These are phyloP conservation scores for Myiozetetes cayanensis DNA, from an alignment of 2,113 vertebrate genomes.

Conservation along the genomic window DNA sequence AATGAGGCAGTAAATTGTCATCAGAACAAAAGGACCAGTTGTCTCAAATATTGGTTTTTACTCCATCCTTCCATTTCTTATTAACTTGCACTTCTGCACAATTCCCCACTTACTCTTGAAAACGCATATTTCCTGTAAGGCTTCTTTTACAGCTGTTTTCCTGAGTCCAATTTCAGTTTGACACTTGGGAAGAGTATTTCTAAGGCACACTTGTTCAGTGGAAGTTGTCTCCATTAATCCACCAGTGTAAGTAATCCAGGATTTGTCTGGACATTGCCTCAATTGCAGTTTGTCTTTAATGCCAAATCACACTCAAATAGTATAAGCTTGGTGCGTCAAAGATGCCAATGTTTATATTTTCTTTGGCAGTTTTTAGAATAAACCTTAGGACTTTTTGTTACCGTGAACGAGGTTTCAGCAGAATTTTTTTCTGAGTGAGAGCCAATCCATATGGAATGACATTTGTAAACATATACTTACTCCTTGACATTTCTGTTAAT, in stretches of 20 bases:
- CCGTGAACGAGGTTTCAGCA: neutral
- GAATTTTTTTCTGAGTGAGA: neutral
- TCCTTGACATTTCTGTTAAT: neutral
- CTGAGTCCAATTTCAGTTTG: neutral
- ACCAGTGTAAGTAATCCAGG: neutral
- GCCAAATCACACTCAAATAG: neutral
- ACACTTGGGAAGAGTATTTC: neutral
- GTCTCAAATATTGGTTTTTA: neutral
- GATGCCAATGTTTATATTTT: neutral
- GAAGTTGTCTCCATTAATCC: neutral
- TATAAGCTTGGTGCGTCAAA: neutral
- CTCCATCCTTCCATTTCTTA: neutral
- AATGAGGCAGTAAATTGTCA: neutral
- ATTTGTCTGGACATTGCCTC: neutral
- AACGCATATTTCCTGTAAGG: neutral
- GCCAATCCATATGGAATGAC: neutral
- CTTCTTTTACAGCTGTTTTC: neutral
- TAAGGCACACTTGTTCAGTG: neutral
- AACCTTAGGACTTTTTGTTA: neutral
- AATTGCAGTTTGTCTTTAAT: neutral
- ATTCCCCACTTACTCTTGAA: neutral
- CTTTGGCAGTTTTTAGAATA: neutral
- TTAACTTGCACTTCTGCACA: neutral
- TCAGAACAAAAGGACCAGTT: neutral
- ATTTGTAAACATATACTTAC: neutral